These are phyloP conservation scores for Mastacembelus armatus DNA, from an alignment of 2,797 vertebrate species.

Conservation along the genomic window DNA sequence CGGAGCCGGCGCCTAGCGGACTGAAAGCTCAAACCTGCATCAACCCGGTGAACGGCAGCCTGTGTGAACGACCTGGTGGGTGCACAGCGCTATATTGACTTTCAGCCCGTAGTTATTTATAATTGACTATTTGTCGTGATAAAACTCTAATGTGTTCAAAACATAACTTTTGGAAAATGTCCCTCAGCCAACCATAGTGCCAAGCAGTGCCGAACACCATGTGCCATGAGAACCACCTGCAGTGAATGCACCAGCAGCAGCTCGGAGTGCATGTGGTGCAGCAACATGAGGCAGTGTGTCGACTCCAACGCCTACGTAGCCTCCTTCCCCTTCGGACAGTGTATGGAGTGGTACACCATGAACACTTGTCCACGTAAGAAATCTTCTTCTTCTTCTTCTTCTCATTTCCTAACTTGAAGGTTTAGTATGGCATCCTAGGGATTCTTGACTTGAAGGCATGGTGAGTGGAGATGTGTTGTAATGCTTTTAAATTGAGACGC, in stretches of 20 bases:
- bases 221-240: constrained; percentile 89
- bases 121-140: too few relatives aligned
- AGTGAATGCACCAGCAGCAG: constrained; percentile 95
- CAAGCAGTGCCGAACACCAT: constrained; percentile 95
- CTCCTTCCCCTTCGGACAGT: constrained; percentile 97
- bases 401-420: fast-evolving
- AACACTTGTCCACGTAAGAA: constrained; percentile 94
- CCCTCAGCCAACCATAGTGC: constrained; percentile 94
- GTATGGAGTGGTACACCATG: constrained; percentile 99
- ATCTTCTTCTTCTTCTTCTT: fast-evolving
- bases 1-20: constrained; percentile 89
- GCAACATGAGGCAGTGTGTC: constrained; percentile 98
- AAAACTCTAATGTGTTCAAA: too few relatives aligned
- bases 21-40: constrained; percentile 95
- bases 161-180: background rate
- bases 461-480: too few relatives aligned
- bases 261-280: constrained; percentile 99
- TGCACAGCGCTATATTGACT: fast-evolving
- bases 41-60: constrained; percentile 92
- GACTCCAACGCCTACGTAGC: constrained; percentile 98
- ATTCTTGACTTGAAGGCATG: too few relatives aligned
- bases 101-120: too few relatives aligned
- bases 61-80: constrained; percentile 94
- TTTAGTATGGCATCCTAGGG: background rate
- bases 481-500: too few relatives aligned